Base-by-base conservation (phyloP, 2,797 vertebrate genomes). In the Acanthurus tractus region DNA sequence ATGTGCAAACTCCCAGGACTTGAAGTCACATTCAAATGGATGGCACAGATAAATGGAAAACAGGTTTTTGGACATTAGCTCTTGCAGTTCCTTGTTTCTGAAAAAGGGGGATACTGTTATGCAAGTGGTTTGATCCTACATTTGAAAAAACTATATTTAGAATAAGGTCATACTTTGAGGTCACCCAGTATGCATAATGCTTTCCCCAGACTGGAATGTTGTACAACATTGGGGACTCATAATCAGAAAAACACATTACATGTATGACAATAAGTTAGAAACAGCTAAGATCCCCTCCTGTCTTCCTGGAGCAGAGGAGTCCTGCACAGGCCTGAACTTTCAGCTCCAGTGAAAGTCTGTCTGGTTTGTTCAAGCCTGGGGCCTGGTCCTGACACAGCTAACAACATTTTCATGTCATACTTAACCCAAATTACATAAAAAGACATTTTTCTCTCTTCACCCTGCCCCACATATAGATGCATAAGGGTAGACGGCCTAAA, bases 1-100 rank as follows among this genome's bases (percentile, higher is more conserved):
- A 89, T 88, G 73, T 82, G 65, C 73, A 62, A 34, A 65, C 78
- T 81, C 72, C 78, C 38, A 79, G 68, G 88, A 85, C 76, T 87
- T 90, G 85, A 86, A 78, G 76, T 76, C 66, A 81, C 25, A 81
- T 89, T 92, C 82, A 89, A 91, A 89, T 48, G 77, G 64, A 88
- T 91, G 88, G 89, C 89, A 90, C 66, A 58, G 85, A 80, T 76
- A 36, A 88, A 86, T 82, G 76, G 83, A 83, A 89, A 91, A 85
- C 17, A 53, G 50, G 57, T 61, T 79, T 83, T 67, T 78, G 79
- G 83, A 71, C 71, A 75, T 14, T 65, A 83, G 66, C 55, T 36
- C 67, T 68, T 72, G 67, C 25, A 77, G 44, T 79, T 82, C 36
- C 74, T 74, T 66, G 73, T 82, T 81, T 72, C 71, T 53, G 74